Conservation (phyloP, 2,888 invertebrate species). For the Tupiocoris notatus region DNA sequence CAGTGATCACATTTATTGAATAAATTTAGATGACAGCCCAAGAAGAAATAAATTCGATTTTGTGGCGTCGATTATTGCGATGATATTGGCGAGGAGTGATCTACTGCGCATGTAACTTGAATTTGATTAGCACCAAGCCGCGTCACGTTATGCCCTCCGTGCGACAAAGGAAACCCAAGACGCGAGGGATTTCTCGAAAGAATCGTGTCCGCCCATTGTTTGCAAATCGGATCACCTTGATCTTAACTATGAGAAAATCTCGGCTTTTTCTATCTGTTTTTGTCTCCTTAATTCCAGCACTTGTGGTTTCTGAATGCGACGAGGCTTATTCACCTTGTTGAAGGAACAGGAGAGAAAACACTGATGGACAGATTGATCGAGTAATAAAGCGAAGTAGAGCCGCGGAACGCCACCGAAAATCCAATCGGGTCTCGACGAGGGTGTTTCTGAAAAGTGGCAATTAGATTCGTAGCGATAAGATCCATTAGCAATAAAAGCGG, state of each 20-base stretch:
- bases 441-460: constrained; percentile 24
- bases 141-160: not conserved
- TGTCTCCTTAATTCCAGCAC: no score
- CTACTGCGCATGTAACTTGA: no score
- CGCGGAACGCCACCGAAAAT: not conserved
- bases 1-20: no score
- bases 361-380: not conserved
- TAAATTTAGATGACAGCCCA: no score
- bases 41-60: no score
- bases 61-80: no score
- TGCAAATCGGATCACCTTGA: constrained; percentile 40
- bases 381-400: not conserved
- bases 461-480: constrained; percentile 28
- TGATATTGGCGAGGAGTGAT: no score
- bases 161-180: not conserved
- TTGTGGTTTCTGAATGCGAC: not conserved
- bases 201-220: constrained; percentile 35
- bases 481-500: constrained; percentile 19
- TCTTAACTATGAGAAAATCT: constrained; percentile 36
- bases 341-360: not conserved
- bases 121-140: no score
- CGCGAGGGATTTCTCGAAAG: not conserved
- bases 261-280: not conserved
- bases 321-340: not conserved
- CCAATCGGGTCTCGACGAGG: not conserved